Percentiles rank a stretch among this genome's conserved stretches.
phyloP scores from a whole-genome alignment of 2,113 vertebrate species.

The Halcyon senegalensis region DNA sequence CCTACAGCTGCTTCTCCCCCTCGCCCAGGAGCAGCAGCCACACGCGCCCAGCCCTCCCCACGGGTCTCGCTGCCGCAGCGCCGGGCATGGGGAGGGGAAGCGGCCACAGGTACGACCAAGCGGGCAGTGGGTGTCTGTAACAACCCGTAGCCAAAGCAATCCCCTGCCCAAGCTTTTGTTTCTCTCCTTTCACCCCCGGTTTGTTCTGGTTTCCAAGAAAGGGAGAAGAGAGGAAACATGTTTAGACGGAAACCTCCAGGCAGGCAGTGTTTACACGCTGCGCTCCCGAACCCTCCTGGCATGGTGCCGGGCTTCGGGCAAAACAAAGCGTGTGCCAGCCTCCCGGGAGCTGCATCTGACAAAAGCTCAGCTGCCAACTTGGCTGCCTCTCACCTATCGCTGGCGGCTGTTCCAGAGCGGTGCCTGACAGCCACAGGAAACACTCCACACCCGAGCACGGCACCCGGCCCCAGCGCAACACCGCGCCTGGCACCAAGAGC shows the following conservation, averaged over 20 bases:
- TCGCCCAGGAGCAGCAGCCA: background rate
- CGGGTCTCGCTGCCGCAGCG: background rate
- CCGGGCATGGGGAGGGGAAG: background rate
- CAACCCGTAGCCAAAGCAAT: accelerated
- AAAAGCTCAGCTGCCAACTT: background rate
- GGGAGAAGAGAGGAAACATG: background rate
- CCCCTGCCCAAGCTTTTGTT: accelerated
- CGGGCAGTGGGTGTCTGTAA: background rate
- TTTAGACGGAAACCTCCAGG: background rate
- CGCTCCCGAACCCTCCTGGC: background rate
- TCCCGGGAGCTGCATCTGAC: background rate
- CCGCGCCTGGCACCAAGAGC: accelerated
- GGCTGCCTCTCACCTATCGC: background rate
- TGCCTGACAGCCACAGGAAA: background rate
- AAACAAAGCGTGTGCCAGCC: background rate
- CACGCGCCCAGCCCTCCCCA: background rate
- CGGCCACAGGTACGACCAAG: accelerated
- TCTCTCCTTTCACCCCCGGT: background rate
- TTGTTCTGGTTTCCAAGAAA: background rate
- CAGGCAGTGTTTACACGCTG: background rate
- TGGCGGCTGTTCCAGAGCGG: background rate
- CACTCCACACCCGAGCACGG: accelerated
- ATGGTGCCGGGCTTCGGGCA: accelerated
- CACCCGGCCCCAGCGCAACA: background rate
- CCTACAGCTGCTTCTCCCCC: background rate